A percentile compares a stretch with the other conserved stretches of the same genome.
Evolutionary conservation across 1,140 invertebrate genomes (phyloP).

Genomic region (Phthorimaea operculella): DNA sequence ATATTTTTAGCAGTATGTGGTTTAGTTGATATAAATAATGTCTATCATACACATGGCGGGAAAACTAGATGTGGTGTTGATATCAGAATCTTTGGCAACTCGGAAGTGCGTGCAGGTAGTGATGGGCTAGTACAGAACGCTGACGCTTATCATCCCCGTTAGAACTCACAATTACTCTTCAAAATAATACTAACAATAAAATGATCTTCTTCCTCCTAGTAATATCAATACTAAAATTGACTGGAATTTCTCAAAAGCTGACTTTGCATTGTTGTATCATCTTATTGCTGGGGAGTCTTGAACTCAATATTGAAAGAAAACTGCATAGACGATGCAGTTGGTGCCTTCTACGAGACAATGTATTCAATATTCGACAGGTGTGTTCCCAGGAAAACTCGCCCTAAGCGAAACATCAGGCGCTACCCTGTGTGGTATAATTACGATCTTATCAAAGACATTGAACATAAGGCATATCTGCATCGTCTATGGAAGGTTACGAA

Average conservation of each 20-base stretch:
- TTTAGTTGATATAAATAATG: background rate
- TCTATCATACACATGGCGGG: conserved; percentile 4
- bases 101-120: background rate
- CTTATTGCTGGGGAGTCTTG: background rate
- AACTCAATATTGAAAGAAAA: background rate
- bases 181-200: background rate
- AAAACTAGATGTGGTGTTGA: conserved; percentile 10
- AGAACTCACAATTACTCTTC: background rate
- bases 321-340: background rate
- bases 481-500: conserved; percentile 3
- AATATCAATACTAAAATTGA: conserved; percentile 1
- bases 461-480: conserved; percentile 3
- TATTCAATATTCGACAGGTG: conserved; percentile 5
- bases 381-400: background rate
- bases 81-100: background rate
- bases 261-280: conserved; percentile 1
- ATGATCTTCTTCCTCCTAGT: background rate
- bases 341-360: conserved; percentile 3
- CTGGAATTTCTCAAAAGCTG: conserved; percentile 7
- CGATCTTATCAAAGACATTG: conserved; percentile 7
- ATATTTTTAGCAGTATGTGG: conserved; percentile 9
- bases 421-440: conserved; percentile 8
- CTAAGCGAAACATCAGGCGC: background rate
- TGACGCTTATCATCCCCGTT: conserved; percentile 10
- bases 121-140: background rate